A percentile compares a stretch with the other conserved stretches of the same genome.
phyloP scores from a whole-genome alignment of 2,888 invertebrate genomes.

The Odontomyia ornata region DNA sequence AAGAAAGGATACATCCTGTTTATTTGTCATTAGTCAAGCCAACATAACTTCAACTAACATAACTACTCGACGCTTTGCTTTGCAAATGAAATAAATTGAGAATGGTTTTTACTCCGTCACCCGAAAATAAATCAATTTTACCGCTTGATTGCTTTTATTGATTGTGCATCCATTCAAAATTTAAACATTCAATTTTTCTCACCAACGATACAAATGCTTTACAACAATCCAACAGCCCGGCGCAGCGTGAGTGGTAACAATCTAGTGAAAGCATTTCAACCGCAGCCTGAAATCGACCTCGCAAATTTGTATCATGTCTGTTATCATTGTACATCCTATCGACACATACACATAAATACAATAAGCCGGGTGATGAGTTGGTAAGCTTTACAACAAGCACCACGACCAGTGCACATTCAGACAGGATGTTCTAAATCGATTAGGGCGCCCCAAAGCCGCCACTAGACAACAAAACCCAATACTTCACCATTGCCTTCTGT shows the following conservation, averaged over 20 bases:
- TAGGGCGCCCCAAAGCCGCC: conserved; percentile 47
- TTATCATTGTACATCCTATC: conserved; percentile 3
- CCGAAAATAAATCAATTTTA: too few species aligned
- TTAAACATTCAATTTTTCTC: neutral
- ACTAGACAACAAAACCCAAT: conserved; percentile 44
- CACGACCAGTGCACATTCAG: conserved; percentile 32
- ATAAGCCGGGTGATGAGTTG: conserved; percentile 42
- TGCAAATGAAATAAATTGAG: too few species aligned
- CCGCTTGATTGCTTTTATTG: too few species aligned
- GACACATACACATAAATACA: neutral
- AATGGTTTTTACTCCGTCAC: too few species aligned
- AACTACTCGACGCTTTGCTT: too few species aligned
- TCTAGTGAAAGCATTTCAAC: neutral
- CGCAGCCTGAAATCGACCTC: conserved; percentile 12
- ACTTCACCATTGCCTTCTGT: conserved; percentile 25
- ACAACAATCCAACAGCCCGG: neutral
- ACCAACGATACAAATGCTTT: neutral
- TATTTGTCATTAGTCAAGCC: too few species aligned
- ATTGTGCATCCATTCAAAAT: neutral
- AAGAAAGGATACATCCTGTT: too few species aligned
- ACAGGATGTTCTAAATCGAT: conserved; percentile 45
- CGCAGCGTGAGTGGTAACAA: neutral
- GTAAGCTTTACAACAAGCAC: conserved; percentile 33
- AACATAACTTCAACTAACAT: too few species aligned
- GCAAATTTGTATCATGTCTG: conserved; percentile 26